Evolutionary conservation across 2,888 invertebrate species (phyloP), one percentile per base, ranked within the genome.

Genomic region (Drosophila phalerata): DNA sequence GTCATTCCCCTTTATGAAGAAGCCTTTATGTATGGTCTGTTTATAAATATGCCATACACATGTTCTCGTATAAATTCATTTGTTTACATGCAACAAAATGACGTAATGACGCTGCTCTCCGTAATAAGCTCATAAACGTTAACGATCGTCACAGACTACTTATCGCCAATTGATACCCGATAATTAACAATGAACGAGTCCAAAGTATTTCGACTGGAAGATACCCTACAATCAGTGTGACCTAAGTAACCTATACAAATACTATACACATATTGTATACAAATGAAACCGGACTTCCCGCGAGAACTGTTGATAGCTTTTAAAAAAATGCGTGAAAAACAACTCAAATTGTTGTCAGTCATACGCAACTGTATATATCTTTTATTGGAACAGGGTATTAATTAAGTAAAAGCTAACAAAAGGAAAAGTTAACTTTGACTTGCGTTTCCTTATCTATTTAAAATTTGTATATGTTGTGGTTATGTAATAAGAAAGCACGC

Each of bases 1-100:
- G 76, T 85, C 82, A 82, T 76, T 56, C 65, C 69, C 67, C 77
- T 60, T 88, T 79, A 82, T 67, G 34, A 66, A 60, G 88, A 88
- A 85, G 65, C 17, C 37, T 52, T 42, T 30, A 63, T 69, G 58
- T 42, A 34, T 51, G 30, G 15, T 37, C 37, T 22, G 6, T 19
- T 53, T 57, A 52, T 40, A 40, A 67, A 51, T 73, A 62, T 15
- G 49, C 9, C 17, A 43, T 17, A 55, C 15, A 38, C 28, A 9
- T 10, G 22, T 43, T 13, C 52, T 43, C 47, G 25, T 45, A 13
- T 1, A 13, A 34, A 9, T 58, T n/a, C 47, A n/a, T 69, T 78
- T 78, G 77, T 77, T 77, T 76, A 72, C 66, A 75, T 70, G 52
- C 69, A 37, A 25, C 34, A n/a, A 8, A 49, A 48, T 76, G 75